Percentiles rank a stretch among this genome's conserved stretches.
Evolutionary conservation across 2,113 vertebrate genomes (phyloP).

Genomic region (Ceyx margarethae): DNA sequence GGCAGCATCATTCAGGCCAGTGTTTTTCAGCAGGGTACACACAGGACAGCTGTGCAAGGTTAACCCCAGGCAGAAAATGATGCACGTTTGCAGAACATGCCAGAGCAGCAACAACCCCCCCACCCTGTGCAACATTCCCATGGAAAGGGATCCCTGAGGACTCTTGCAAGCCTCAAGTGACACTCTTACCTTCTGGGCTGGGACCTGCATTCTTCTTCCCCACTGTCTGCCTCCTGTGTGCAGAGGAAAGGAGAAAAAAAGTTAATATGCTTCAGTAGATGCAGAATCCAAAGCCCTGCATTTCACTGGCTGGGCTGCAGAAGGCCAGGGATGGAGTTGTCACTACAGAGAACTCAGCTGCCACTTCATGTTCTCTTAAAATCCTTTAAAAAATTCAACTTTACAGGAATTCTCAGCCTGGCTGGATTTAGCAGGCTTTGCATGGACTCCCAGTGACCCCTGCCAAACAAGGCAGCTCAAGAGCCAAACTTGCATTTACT

Average conservation of each 20-base stretch:
- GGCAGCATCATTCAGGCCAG: background rate
- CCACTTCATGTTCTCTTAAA: slow-evolving; percentile 9
- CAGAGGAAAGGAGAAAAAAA: slow-evolving; percentile 39
- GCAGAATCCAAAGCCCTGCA: background rate
- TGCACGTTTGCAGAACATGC: background rate
- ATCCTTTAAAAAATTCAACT: background rate
- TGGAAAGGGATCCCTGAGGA: background rate
- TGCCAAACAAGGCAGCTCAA: background rate
- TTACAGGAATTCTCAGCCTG: background rate
- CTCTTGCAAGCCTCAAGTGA: background rate
- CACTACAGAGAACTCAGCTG: slow-evolving; percentile 21
- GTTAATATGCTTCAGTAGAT: background rate
- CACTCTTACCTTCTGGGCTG: slow-evolving; percentile 89
- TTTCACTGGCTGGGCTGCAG: background rate
- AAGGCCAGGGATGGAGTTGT: slow-evolving; percentile 2
- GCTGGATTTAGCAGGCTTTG: background rate
- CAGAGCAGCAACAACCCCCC: background rate
- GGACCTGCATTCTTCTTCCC: slow-evolving; percentile 91
- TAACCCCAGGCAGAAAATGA: background rate
- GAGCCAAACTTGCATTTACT: background rate
- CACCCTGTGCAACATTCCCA: background rate
- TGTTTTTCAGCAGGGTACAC: background rate
- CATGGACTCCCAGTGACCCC: background rate
- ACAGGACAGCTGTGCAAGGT: background rate
- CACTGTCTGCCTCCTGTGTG: slow-evolving; percentile 90